A percentile compares a stretch with the other conserved stretches of the same genome.
Conservation (phyloP, 2,888 invertebrate genomes). For the Lamellibrachia satsuma region DNA sequence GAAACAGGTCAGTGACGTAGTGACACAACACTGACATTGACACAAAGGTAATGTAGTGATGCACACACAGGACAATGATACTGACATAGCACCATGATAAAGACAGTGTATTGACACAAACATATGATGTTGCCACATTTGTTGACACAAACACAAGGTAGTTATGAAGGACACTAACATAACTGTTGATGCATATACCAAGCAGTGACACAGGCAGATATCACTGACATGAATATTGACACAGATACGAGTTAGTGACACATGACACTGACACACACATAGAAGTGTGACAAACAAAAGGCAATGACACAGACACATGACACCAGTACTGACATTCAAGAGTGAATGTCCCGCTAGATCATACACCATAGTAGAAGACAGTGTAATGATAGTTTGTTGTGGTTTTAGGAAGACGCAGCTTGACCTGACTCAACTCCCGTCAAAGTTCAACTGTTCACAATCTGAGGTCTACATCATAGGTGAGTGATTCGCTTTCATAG, state of each 20-base stretch:
- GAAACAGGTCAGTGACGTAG: no score
- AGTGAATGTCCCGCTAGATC: background rate
- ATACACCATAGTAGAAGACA: background rate
- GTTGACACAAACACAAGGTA: no score
- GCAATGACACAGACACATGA: no score
- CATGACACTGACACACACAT: no score
- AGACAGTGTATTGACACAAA: background rate
- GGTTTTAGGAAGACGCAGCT: background rate
- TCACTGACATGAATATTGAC: no score
- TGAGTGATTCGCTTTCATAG: background rate
- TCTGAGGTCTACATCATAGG: conserved; percentile 4
- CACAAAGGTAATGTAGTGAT: background rate
- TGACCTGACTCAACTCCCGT: background rate
- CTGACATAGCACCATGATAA: no score
- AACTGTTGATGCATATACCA: no score
- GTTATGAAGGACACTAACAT: no score
- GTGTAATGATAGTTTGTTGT: background rate
- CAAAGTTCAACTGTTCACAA: background rate
- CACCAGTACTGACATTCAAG: background rate
- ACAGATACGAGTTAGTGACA: no score
- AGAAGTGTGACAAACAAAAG: no score
- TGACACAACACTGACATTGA: background rate
- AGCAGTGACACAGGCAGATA: no score
- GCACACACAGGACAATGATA: no score
- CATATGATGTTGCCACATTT: background rate